Percentiles rank a stretch among this genome's conserved stretches.
Conservation (phyloP, 2,797 vertebrate species). For the Neostethus bicornis region DNA sequence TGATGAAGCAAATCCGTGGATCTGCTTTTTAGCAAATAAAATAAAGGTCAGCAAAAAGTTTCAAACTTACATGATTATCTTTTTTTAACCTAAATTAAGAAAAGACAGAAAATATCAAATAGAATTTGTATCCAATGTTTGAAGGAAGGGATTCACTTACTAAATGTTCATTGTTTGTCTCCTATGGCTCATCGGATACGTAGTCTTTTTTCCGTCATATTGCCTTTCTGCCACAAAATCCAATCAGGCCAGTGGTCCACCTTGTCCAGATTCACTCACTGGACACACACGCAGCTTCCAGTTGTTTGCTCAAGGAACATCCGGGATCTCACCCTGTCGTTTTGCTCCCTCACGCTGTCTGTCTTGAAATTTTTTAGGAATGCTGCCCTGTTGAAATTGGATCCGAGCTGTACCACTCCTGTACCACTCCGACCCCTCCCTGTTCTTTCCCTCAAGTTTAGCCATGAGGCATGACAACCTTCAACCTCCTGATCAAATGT, state of each 20-base stretch:
- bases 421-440: slow-evolving; percentile 57
- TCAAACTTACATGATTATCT: not conserved
- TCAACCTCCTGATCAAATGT: slow-evolving; percentile 73
- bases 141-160: slow-evolving; percentile 63
- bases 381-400: slow-evolving; percentile 78
- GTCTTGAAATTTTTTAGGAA: slow-evolving; percentile 68
- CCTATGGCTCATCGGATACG: slow-evolving; percentile 40
- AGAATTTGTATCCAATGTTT: slow-evolving; percentile 17
- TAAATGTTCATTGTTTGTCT: slow-evolving; percentile 58
- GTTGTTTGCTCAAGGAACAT: slow-evolving; percentile 55
- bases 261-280: slow-evolving; percentile 15
- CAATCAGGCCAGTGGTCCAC: slow-evolving; percentile 17
- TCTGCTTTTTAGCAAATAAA: slow-evolving; percentile 18
- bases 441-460: slow-evolving; percentile 62
- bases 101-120: slow-evolving; percentile 2
- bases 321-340: slow-evolving; percentile 37
- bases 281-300: slow-evolving; percentile 25
- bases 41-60: not conserved
- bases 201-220: slow-evolving; percentile 50
- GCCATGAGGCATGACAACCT: slow-evolving; percentile 65
- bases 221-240: slow-evolving; percentile 34
- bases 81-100: slow-evolving; percentile 1
- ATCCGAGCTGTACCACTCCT: slow-evolving; percentile 51
- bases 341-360: slow-evolving; percentile 58
- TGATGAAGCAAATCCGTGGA: slow-evolving; percentile 31